These are phyloP conservation scores for Copidosoma floridanum DNA, from an alignment of 1,140 invertebrate genomes.

Conservation along the genomic window DNA sequence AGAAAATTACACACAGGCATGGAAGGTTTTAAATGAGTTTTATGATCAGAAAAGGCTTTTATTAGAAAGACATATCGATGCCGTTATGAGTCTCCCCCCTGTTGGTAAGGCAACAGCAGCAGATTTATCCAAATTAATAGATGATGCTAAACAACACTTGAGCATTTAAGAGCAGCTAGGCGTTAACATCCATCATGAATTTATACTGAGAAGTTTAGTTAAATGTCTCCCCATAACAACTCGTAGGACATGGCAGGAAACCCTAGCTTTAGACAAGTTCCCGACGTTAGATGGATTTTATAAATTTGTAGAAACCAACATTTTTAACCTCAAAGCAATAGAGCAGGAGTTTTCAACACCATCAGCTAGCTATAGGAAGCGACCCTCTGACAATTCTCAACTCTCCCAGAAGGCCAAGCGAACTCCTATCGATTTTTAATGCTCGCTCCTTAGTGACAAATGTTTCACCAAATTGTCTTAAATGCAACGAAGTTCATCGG, in stretches of 20 bases:
- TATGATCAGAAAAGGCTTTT: conserved; percentile 33
- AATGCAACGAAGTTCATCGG: not conserved
- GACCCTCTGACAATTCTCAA: not conserved
- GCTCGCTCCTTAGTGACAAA: not conserved
- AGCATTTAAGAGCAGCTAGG: not conserved
- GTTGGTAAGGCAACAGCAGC: not conserved
- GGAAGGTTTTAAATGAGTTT: conserved; percentile 23
- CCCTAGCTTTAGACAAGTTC: not conserved
- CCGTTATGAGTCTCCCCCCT: not conserved
- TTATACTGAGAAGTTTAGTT: not conserved
- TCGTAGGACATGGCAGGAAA: not conserved
- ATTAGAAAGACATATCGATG: conserved; percentile 34
- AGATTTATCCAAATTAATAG: not conserved
- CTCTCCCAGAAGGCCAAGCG: too few relatives aligned
- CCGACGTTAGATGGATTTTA: not conserved
- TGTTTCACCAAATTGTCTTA: not conserved
- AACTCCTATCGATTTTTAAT: not conserved
- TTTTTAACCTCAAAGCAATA: not conserved
- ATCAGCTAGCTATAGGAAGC: not conserved
- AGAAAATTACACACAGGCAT: conserved; percentile 35
- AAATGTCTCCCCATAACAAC: not conserved
- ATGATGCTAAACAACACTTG: not conserved
- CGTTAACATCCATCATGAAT: not conserved
- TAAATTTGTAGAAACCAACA: not conserved
- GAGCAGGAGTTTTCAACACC: not conserved